Evolutionary conservation across 2,113 vertebrate species (phyloP), one percentile per base, ranked within the genome.

Genomic region (Cebus imitator): DNA sequence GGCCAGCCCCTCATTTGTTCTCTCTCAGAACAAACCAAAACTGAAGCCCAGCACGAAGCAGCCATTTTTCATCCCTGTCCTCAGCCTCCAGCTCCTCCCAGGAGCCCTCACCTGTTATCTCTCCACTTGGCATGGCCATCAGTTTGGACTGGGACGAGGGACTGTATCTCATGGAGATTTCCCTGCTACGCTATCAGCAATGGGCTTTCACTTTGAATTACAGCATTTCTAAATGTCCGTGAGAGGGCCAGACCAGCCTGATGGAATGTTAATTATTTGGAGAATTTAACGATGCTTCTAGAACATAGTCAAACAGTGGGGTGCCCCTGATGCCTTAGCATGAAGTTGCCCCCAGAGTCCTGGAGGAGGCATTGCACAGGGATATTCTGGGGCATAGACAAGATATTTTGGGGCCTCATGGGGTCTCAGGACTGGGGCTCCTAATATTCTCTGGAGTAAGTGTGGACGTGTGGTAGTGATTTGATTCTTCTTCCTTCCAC

Each of bases 51-150:
- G 93, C 21, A 30, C 0, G 2, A 89, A n/a, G 79, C 9, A 50
- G 96, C 80, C 80, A 81, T 96, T 94, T 94, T 95, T 95, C 95
- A 93, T 93, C 32, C 21, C 82, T 20, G 89, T 97, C 79, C 79
- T 75, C 55, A 21, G 88, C 52, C 16, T 12, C 86, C 40, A 58
- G 94, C 76, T 81, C 11, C 93, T 94, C 94, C 75, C 1, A 0
- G 20, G 79, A 94, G 68, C 35, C 40, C 45, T 96, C 32, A 50
- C n/a, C 87, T 18, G 17, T 95, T 97, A 90, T 86, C 89, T 79
- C 86, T 90, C 83, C 35, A 50, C 68, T 10, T 93, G 93, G 97
- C 87, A 66, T 23, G 87, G 13, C 79, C 88, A 92, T 97, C 96
- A 82, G 95, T 96, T 91, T 96, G 93, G 32, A 55, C 66, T 17